Conservation (phyloP, 2,113 vertebrate species). For the Platysteira castanea region DNA sequence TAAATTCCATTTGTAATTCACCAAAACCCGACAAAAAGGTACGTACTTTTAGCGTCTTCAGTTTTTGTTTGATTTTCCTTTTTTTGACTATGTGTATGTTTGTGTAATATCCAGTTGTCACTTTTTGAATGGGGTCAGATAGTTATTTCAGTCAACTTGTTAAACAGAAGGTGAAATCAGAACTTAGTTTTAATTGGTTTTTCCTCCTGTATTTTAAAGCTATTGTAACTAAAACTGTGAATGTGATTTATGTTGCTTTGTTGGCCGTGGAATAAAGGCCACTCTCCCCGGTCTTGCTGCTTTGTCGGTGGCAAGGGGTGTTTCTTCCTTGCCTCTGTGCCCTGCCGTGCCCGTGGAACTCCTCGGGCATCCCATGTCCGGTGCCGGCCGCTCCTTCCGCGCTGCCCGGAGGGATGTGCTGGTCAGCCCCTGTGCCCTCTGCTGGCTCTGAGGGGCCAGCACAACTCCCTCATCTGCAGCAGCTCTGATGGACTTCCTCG, state of each 20-base stretch:
- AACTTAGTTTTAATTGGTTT: not conserved
- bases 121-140: not conserved
- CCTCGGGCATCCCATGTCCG: not conserved
- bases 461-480: not conserved
- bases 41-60: not conserved
- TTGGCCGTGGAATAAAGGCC: not conserved
- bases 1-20: slow-evolving; percentile 92
- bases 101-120: not conserved
- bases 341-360: no score
- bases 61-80: not conserved
- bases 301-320: not conserved
- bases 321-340: not conserved
- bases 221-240: not conserved
- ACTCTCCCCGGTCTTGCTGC: not conserved
- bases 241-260: not conserved
- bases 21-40: slow-evolving; percentile 98
- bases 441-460: not conserved
- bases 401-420: not conserved
- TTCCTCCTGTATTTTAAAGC: not conserved
- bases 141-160: not conserved
- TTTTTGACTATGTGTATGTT: not conserved
- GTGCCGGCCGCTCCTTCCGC: not conserved
- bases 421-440: not conserved
- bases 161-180: not conserved
- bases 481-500: not conserved